Evolutionary conservation across 1,140 invertebrate species (phyloP).

Genomic region (Nephila pilipes): DNA sequence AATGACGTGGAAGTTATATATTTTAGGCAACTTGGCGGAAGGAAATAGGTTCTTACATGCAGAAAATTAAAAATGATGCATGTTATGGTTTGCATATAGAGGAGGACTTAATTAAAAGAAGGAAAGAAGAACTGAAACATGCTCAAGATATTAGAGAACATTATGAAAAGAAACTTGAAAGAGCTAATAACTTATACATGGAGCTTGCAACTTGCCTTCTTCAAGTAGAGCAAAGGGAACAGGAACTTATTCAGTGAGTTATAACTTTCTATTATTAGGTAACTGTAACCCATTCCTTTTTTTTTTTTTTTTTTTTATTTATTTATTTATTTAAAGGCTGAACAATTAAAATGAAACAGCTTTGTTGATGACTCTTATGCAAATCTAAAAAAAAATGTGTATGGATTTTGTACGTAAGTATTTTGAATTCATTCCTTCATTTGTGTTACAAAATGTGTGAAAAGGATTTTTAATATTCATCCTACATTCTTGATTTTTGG

Average conservation of each 20-base stretch:
- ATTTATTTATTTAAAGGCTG: no score
- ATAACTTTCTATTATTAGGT: neutral
- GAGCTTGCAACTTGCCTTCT: slow-evolving; percentile 91
- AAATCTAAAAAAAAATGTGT: no score
- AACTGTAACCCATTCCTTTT: no score
- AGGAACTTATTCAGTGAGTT: slow-evolving; percentile 89
- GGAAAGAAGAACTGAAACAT: slow-evolving; percentile 91
- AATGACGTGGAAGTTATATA: neutral
- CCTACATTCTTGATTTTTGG: no score
- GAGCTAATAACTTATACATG: slow-evolving; percentile 94
- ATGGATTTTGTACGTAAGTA: no score
- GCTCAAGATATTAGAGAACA: slow-evolving; percentile 94
- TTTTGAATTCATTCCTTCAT: no score
- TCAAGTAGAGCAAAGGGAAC: slow-evolving; percentile 92
- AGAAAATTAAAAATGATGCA: slow-evolving; percentile 85
- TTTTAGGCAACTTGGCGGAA: slow-evolving; percentile 91
- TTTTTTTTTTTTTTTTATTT: no score
- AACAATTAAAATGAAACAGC: no score
- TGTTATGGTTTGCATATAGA: slow-evolving; percentile 86
- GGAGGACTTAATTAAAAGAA: slow-evolving; percentile 87
- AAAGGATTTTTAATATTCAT: no score
- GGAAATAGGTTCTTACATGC: slow-evolving; percentile 91
- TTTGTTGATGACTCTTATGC: no score
- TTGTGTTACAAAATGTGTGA: no score
- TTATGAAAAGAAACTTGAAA: slow-evolving; percentile 94